Conservation (phyloP, 2,888 invertebrate species). For the Zygothrica quintamaculata region DNA sequence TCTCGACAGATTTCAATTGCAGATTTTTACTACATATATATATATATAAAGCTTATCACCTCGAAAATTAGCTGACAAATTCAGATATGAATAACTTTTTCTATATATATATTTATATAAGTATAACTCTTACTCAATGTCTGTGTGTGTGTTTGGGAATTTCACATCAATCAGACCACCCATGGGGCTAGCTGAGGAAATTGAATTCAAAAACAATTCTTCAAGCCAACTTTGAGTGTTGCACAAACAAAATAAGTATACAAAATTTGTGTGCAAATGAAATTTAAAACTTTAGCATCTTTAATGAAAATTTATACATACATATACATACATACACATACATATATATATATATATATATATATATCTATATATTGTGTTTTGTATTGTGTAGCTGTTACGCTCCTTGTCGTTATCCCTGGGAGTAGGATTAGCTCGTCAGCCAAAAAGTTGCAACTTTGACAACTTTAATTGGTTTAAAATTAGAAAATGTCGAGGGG, state of each 20-base stretch:
- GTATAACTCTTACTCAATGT: no score
- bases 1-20: constrained; percentile 13
- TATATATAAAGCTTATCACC: constrained; percentile 26
- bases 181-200: constrained; percentile 47
- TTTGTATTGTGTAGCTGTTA: no score
- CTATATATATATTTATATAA: no score
- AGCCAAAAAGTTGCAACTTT: constrained; percentile 58
- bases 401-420: no score
- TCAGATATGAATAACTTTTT: constrained; percentile 36
- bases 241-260: constrained; percentile 20
- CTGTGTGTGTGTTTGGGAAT: no score
- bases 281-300: constrained; percentile 74
- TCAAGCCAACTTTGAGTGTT: no score
- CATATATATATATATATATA: no score
- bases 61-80: constrained; percentile 52
- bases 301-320: constrained; percentile 75
- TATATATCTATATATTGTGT: no score
- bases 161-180: constrained; percentile 65
- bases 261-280: constrained; percentile 61
- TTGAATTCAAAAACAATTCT: constrained; percentile 58
- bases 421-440: constrained; percentile 65
- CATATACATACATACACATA: no score
- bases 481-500: constrained; percentile 58
- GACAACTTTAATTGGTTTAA: constrained; percentile 78
- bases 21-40: constrained; percentile 7